Evolutionary conservation across 2,113 vertebrate genomes (phyloP).

Genomic region (Athene noctua): DNA sequence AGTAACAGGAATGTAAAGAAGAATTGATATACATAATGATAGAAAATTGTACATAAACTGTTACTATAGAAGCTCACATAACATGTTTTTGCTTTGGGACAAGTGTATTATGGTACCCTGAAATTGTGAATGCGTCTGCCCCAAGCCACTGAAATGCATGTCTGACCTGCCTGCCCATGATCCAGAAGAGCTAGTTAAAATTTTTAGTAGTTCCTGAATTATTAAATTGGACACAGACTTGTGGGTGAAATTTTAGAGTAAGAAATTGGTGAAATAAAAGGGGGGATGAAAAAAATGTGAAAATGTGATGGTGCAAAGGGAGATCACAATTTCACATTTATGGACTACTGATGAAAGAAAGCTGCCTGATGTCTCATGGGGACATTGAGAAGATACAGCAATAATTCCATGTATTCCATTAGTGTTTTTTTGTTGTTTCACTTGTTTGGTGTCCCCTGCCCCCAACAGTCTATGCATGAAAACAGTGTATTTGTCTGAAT

Average conservation of each 20-base stretch:
- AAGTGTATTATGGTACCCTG: background rate
- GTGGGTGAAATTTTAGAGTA: background rate
- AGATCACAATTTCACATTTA: background rate
- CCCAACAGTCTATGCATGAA: background rate
- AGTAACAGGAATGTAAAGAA: background rate
- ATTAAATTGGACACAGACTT: background rate
- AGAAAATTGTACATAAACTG: background rate
- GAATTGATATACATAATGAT: background rate
- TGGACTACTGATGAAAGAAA: background rate
- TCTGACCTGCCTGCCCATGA: background rate
- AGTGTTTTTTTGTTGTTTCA: background rate
- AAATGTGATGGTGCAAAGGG: background rate
- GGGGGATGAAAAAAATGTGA: background rate
- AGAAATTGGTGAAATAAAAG: background rate
- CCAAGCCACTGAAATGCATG: background rate
- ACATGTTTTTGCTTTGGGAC: background rate
- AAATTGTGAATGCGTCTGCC: background rate
- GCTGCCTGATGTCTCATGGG: background rate
- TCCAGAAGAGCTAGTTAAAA: background rate
- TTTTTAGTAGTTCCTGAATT: background rate
- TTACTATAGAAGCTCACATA: rapidly evolving
- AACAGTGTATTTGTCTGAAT: background rate
- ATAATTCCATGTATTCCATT: background rate
- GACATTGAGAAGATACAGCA: background rate
- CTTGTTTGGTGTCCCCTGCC: background rate